A percentile compares a stretch with the other conserved stretches of the same genome.
Evolutionary conservation across 2,797 vertebrate genomes (phyloP).

Genomic region (Microcaecilia unicolor): DNA sequence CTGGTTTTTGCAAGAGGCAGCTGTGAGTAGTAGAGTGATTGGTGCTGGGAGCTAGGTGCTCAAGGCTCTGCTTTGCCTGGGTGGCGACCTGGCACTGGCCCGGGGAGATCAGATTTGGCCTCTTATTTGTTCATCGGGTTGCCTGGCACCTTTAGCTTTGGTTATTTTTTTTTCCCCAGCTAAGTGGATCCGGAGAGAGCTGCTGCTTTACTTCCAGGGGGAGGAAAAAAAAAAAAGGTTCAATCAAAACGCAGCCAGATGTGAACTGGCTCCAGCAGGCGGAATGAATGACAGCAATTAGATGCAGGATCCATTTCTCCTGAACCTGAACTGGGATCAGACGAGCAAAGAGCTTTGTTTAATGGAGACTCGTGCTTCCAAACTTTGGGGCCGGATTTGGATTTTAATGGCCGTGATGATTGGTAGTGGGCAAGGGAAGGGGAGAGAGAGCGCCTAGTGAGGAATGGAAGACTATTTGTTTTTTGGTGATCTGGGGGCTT

Average conservation of each 20-base stretch:
- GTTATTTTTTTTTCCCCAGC: background rate
- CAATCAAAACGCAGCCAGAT: slow-evolving; percentile 65
- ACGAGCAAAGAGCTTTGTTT: slow-evolving; percentile 29
- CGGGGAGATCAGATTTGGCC: background rate
- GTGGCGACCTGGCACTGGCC: too few species aligned
- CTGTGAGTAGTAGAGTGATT: too few species aligned
- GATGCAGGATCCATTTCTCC: slow-evolving; percentile 22
- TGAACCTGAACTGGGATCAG: slow-evolving; percentile 38
- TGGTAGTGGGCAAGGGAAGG: background rate
- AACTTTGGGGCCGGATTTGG: slow-evolving; percentile 21
- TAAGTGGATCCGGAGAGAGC: slow-evolving; percentile 2
- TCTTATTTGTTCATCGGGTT: background rate
- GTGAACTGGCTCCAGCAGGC: slow-evolving; percentile 47
- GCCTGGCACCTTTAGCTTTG: too few species aligned
- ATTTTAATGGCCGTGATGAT: background rate
- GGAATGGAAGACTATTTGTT: background rate
- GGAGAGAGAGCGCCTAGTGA: slow-evolving; percentile 1
- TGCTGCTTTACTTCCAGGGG: background rate
- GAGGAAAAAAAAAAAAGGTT: slow-evolving; percentile 33
- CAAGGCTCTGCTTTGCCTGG: too few species aligned
- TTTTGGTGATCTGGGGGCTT: too few species aligned
- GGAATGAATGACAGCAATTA: slow-evolving; percentile 53
- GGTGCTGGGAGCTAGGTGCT: too few species aligned
- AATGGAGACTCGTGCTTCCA: slow-evolving; percentile 25
- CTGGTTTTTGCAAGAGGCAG: too few species aligned